Base-by-base conservation (phyloP, 2,888 invertebrate species). In the Lymantria monacha region DNA sequence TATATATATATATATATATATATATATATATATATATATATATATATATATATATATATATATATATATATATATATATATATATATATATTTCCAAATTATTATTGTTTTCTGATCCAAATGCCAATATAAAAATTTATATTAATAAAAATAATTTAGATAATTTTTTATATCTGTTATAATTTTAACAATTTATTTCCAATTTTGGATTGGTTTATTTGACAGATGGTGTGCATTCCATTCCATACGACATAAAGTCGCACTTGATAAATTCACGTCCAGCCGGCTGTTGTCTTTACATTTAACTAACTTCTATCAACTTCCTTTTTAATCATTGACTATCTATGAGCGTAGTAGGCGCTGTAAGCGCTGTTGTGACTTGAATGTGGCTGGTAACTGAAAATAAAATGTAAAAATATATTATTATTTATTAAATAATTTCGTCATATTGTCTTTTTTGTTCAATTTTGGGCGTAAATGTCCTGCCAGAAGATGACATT, bases 311-410 rank as follows among this genome's bases (percentile, higher is more conserved):
- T 49, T 47, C 52, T 57, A 49, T 54, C 41, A 51, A 44, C 44
- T 51, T 50, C 38, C 14, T 30, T 11, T 49, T 30, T 43, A 41
- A 45, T 40, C 13, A 14, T 36, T 44, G 53, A 69, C 78, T 91
- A 91, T 81, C 91, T 91, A 66, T 90, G 90, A 1, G 91, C 87
- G 69, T 89, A 91, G 69, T 91, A 91, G 7, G 90, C 90, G 54
- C 82, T 88, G 72, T 91, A 91, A 1, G 89, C 81, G 46, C 82
- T 79, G 56, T 85, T 88, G 63, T 89, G 89, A 14, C 85, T 80
- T 14, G 86, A 74, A 61, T 91, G 91, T 0, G 89, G 91, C 65
- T 90, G 91, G 57, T 89, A 91, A 49, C 88, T 89, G 84, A 9
- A 85, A 84, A 44, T 46, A 53, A 30, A 36, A 53, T 9, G 15